Evolutionary conservation across 1,140 invertebrate species (phyloP).

Genomic region (Nymphalis io): DNA sequence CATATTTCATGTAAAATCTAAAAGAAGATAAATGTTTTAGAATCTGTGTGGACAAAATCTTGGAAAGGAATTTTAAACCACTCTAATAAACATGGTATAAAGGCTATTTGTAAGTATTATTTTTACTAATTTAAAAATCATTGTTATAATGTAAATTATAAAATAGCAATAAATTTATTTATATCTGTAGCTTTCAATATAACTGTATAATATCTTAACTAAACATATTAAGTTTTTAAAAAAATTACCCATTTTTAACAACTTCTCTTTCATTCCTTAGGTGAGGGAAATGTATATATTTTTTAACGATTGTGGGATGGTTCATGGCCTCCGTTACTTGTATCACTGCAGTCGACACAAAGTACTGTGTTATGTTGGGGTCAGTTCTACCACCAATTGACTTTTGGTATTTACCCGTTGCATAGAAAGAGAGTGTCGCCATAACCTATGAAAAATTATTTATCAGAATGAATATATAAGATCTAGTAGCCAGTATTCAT

Average conservation of each 20-base stretch:
- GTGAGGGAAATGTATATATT: slow-evolving; percentile 74
- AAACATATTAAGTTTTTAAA: background rate
- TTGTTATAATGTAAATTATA: too few relatives aligned
- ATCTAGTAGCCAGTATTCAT: background rate
- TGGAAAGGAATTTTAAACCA: too few relatives aligned
- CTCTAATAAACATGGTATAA: too few relatives aligned
- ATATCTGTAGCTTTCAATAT: too few relatives aligned
- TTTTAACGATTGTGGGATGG: slow-evolving; percentile 63
- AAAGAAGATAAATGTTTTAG: background rate
- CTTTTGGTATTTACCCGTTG: slow-evolving; percentile 70
- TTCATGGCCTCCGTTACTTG: slow-evolving; percentile 72
- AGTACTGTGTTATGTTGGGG: slow-evolving; percentile 68
- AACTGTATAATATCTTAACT: too few relatives aligned
- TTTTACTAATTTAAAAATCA: too few relatives aligned
- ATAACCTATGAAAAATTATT: slow-evolving; percentile 50
- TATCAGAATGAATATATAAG: background rate
- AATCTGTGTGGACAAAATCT: too few relatives aligned
- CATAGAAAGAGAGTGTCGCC: slow-evolving; percentile 67
- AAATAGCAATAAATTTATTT: too few relatives aligned
- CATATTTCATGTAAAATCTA: slow-evolving; percentile 72
- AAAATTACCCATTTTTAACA: slow-evolving; percentile 59
- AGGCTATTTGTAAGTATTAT: too few relatives aligned
- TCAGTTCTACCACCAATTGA: slow-evolving; percentile 60
- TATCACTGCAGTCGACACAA: slow-evolving; percentile 64
- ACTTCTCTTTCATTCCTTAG: slow-evolving; percentile 64